Conservation (phyloP, 2,113 vertebrate genomes). For the Paradoxurus hermaphroditus region DNA sequence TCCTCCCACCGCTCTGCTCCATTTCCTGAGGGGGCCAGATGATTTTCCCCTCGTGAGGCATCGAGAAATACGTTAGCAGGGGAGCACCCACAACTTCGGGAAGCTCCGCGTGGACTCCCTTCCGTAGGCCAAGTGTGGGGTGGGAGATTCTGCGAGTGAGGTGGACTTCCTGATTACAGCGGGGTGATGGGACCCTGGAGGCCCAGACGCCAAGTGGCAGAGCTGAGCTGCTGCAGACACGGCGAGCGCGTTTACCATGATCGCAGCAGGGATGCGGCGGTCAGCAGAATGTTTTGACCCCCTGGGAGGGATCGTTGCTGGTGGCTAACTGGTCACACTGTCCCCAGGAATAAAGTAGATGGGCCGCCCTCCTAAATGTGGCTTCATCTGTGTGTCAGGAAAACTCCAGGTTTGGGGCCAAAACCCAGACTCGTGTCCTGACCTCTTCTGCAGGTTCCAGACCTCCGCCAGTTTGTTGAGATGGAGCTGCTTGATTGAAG, state of each 20-base stretch:
- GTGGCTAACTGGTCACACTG: no score
- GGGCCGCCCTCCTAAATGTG: neutral
- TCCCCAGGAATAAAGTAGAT: neutral
- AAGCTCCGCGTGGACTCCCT: neutral
- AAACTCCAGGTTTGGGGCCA: neutral
- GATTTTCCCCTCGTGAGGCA: neutral
- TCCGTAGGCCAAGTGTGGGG: neutral
- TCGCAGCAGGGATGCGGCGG: fast-evolving
- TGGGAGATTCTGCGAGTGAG: neutral
- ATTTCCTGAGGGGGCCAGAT: neutral
- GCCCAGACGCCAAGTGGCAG: neutral
- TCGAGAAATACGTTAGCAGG: neutral
- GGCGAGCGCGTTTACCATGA: neutral
- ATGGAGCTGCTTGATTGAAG: neutral
- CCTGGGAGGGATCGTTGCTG: neutral
- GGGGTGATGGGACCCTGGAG: neutral
- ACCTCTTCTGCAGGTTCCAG: neutral
- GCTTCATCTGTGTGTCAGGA: neutral
- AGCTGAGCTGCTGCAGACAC: neutral
- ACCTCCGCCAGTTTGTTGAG: neutral
- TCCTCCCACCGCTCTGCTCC: no score
- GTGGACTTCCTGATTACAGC: neutral
- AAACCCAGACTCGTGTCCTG: neutral
- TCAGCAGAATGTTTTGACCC: neutral
- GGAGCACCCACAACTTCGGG: neutral